These are phyloP conservation scores for Lypha dubia DNA, from an alignment of 2,888 invertebrate genomes.

Conservation along the genomic window DNA sequence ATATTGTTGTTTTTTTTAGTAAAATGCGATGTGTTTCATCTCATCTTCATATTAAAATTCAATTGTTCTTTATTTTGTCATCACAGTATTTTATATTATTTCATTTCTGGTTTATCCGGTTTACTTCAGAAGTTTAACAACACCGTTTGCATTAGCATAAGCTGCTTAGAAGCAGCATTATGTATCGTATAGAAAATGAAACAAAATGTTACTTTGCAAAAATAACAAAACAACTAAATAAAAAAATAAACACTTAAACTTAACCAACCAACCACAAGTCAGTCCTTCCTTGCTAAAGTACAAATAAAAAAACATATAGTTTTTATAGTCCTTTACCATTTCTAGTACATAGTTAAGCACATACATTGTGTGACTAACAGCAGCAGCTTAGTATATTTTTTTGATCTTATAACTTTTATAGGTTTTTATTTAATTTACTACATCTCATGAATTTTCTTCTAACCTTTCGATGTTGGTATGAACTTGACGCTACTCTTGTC, in stretches of 20 bases:
- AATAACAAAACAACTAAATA: conserved; percentile 30
- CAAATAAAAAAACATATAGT: background rate
- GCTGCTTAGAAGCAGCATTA: conserved; percentile 40
- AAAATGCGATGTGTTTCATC: background rate
- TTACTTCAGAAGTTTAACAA: conserved; percentile 47
- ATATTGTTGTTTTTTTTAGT: too few relatives aligned
- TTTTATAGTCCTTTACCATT: background rate
- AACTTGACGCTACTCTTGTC: background rate
- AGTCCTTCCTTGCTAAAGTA: background rate
- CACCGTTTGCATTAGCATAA: conserved; percentile 66
- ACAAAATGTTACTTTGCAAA: conserved; percentile 1
- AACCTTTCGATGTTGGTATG: conserved; percentile 40
- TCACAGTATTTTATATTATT: conserved; percentile 45
- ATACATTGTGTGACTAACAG: conserved; percentile 4
- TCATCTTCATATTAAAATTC: conserved; percentile 10
- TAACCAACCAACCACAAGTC: conserved; percentile 45
- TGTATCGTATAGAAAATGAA: conserved; percentile 52
- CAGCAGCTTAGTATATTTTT: background rate
- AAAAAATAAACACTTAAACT: conserved; percentile 54
- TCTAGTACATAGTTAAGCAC: background rate
- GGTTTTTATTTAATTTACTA: conserved; percentile 26
- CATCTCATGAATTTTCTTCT: conserved; percentile 20
- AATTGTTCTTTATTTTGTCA: conserved; percentile 34
- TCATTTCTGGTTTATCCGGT: too few relatives aligned
- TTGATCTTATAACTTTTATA: background rate